phyloP scores from a whole-genome alignment of 2,888 invertebrate genomes.

The Cyaniris semiargus region DNA sequence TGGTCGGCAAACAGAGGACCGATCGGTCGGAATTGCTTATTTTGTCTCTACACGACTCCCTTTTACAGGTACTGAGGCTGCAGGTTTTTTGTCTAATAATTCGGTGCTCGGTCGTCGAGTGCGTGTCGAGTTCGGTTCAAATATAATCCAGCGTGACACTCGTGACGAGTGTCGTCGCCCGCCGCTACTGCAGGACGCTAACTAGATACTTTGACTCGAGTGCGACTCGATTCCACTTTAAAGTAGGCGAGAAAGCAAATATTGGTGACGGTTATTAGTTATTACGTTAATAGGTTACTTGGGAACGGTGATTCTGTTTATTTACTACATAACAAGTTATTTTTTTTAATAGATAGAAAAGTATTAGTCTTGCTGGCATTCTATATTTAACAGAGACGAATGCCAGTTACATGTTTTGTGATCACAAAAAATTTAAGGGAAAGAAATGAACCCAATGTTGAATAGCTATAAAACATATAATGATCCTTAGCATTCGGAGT shows the following conservation, averaged over 20 bases:
- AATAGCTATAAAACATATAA: too few relatives aligned
- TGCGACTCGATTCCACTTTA: slow-evolving; percentile 1
- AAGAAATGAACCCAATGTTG: too few relatives aligned
- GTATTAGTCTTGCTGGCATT: neutral
- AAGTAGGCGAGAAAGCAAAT: neutral
- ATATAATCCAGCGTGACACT: slow-evolving; percentile 24
- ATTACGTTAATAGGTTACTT: neutral
- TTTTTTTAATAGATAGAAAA: neutral
- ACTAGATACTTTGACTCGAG: slow-evolving; percentile 5
- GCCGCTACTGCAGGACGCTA: slow-evolving; percentile 8
- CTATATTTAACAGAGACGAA: neutral
- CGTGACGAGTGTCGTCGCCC: neutral
- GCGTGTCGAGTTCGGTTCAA: slow-evolving; percentile 50
- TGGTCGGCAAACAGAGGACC: slow-evolving; percentile 78
- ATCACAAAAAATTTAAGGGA: neutral
- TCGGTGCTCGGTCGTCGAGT: slow-evolving; percentile 59
- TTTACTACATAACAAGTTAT: neutral
- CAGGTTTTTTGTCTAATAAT: slow-evolving; percentile 59
- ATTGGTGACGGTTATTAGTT: neutral
- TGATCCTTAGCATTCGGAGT: neutral
- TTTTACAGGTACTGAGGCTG: slow-evolving; percentile 65
- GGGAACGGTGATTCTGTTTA: neutral
- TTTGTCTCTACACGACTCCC: slow-evolving; percentile 78
- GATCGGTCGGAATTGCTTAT: slow-evolving; percentile 80
- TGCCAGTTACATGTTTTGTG: too few relatives aligned